Evolutionary conservation across 2,797 vertebrate species (phyloP).

Genomic region (Rhynchotus rufescens): DNA sequence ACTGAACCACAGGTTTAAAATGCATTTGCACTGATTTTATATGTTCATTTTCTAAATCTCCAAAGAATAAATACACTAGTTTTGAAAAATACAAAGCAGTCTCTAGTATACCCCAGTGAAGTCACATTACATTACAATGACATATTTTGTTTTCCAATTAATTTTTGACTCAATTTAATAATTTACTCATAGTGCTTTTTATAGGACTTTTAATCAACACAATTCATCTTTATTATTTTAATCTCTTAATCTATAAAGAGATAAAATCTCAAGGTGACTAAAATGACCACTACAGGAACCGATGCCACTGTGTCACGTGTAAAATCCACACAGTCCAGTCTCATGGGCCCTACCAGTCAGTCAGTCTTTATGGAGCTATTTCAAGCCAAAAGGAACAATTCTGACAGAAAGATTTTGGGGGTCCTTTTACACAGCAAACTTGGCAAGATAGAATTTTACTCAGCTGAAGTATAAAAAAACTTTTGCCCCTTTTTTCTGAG

Average conservation of each 20-base stretch:
- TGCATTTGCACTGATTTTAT: neutral
- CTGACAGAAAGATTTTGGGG: neutral
- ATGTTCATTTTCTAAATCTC: neutral
- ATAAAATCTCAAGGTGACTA: conserved; percentile 35
- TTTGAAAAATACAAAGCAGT: neutral
- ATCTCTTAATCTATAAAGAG: conserved; percentile 35
- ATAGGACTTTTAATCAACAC: conserved; percentile 18
- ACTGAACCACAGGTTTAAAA: neutral
- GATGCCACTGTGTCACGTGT: neutral
- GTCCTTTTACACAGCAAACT: neutral
- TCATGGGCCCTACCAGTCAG: neutral
- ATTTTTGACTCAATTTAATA: neutral
- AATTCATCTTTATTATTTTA: conserved; percentile 41
- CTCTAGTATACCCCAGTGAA: neutral
- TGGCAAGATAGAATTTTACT: neutral
- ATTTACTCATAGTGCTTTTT: conserved; percentile 9
- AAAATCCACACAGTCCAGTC: neutral
- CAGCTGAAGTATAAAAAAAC: neutral
- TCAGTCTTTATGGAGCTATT: neutral
- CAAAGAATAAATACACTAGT: neutral
- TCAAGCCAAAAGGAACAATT: conserved; percentile 1
- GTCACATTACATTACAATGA: neutral
- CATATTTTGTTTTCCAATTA: neutral
- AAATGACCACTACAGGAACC: neutral
- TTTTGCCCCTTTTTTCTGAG: neutral